Evolutionary conservation across 2,797 vertebrate species (phyloP), one percentile per base, ranked within the genome.

Genomic region (Mastacembelus armatus): DNA sequence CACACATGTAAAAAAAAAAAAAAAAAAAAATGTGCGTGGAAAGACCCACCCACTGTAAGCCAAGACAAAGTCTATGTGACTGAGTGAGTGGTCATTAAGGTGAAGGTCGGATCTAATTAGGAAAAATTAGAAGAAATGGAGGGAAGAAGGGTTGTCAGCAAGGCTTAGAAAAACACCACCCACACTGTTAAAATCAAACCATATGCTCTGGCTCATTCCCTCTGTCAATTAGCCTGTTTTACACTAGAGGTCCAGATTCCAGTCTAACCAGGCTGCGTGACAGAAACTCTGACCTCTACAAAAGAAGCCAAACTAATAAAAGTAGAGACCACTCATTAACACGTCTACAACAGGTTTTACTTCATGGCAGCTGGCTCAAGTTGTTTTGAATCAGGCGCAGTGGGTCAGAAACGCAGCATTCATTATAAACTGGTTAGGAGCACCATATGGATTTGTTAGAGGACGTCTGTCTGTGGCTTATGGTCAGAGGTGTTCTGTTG

Each of bases 151-250:
- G 60, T 78, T 91, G 88, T 92, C 88, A 86, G 85, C 81, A 77
- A 84, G 68, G 68, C 77, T 86, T 84, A 86, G 71, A 79, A 87
- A 88, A 89, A 88, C 91, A 91, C 92, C 92, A 93, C 91, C 89
- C 89, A 91, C 90, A 90, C 79, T 67, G 89, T 88, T 85, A 92
- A 93, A 94, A 89, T 86, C 85, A 93, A 93, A 92, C 92, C 93
- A 94, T 90, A 92, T 93, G 93, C 71, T 73, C 77, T 62, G 76
- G 81, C 87, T 88, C 85, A 66, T 88, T 90, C 81, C 67, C 78
- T 79, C 59, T 69, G 85, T 89, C 89, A 87, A 90, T 92, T 91
- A 91, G 84, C 58, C 74, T 26, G 59, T 89, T 90, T 91, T 90
- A 91, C 87, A 85, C 86, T 73, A 52, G 69, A 71, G 64, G 66